Conservation (phyloP, 2,113 vertebrate genomes). For the Prinia subflava region DNA sequence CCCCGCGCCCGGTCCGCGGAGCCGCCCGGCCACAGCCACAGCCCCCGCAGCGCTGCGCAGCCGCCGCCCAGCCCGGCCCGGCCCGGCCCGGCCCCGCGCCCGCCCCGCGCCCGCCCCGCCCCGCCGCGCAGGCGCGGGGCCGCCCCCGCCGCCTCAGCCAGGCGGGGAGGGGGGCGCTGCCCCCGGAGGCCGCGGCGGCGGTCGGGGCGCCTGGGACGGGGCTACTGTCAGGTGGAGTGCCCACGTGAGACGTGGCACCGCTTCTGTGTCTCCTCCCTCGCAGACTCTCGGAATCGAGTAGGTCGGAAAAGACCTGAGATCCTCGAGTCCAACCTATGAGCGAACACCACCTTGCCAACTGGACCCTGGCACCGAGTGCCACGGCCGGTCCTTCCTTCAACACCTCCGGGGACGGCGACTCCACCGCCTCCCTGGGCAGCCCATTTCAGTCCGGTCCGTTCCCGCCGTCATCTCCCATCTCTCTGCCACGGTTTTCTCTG, state of each 20-base stretch:
- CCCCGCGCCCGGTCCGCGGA: background rate
- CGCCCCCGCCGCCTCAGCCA: too few relatives aligned
- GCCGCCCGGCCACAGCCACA: background rate
- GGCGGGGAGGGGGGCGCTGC: background rate
- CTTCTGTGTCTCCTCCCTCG: background rate
- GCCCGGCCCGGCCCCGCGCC: too few relatives aligned
- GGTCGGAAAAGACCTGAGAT: background rate
- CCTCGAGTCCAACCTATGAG: background rate
- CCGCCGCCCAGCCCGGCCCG: too few relatives aligned
- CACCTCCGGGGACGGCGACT: background rate
- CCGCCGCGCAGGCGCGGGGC: background rate
- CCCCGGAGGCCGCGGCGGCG: fast-evolving
- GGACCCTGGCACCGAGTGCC: background rate
- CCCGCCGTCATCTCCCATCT: too few relatives aligned
- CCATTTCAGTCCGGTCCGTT: too few relatives aligned
- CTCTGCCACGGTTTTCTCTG: fast-evolving
- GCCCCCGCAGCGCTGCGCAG: background rate
- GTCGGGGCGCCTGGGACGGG: fast-evolving
- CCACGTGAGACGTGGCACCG: fast-evolving
- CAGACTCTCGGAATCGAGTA: background rate
- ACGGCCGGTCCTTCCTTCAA: background rate
- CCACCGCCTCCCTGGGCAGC: background rate
- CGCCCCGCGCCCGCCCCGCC: background rate
- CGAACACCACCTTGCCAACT: too few relatives aligned
- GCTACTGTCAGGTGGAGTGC: fast-evolving